Percentiles rank a stretch among this genome's conserved stretches.
Evolutionary conservation across 2,888 invertebrate species (phyloP).

Genomic region (Koerneria pararmatus): DNA sequence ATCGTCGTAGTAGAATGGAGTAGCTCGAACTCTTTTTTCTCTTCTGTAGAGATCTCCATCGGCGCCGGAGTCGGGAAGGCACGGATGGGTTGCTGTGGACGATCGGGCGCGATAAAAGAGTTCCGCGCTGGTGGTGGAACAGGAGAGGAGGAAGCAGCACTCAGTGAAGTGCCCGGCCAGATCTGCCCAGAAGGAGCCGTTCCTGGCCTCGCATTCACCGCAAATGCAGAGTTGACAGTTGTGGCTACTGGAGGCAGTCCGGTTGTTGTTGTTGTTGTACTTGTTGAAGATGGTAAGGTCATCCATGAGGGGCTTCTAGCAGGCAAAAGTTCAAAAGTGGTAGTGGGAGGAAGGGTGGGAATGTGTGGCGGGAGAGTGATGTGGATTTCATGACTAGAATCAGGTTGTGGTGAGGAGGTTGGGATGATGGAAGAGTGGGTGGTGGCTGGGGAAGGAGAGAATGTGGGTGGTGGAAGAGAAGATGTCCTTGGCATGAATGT

Average conservation of each 20-base stretch:
- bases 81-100: not conserved
- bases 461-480: not conserved
- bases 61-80: not conserved
- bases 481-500: not conserved
- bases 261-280: not conserved
- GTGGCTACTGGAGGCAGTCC: not conserved
- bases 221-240: too few species aligned
- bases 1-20: too few species aligned
- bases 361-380: not conserved
- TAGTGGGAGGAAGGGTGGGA: slow-evolving; percentile 5
- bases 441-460: slow-evolving; percentile 5
- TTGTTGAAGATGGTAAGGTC: not conserved
- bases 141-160: too few species aligned
- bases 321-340: not conserved
- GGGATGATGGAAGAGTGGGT: not conserved
- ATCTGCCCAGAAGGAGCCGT: too few species aligned
- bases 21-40: too few species aligned
- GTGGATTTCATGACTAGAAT: not conserved
- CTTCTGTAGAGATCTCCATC: too few species aligned
- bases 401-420: slow-evolving; percentile 12
- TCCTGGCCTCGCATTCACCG: too few species aligned
- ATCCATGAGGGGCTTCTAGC: too few species aligned
- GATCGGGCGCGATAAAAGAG: not conserved
- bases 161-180: too few species aligned
- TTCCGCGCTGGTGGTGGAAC: too few species aligned